These are phyloP conservation scores for Halcyon badia DNA, from an alignment of 2,797 vertebrate species.

Conservation along the genomic window DNA sequence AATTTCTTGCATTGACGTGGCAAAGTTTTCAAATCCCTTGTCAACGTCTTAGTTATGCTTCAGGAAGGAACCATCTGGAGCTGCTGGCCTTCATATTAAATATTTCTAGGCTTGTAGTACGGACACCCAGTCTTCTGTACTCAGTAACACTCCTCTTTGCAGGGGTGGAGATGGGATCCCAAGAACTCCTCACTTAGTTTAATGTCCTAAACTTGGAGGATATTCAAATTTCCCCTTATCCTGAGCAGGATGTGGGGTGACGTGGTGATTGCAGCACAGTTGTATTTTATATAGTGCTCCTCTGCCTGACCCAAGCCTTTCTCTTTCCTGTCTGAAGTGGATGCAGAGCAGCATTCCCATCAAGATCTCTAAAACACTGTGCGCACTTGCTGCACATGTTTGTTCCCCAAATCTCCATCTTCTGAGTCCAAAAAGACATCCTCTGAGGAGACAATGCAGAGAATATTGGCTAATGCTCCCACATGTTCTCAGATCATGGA, in stretches of 20 bases:
- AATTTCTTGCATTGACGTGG: constrained; percentile 25
- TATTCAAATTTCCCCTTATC: neutral
- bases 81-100: neutral
- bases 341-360: neutral
- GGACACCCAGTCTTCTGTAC: neutral
- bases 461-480: neutral
- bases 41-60: constrained; percentile 64
- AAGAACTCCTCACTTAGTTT: neutral
- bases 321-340: neutral
- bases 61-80: constrained; percentile 33
- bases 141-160: neutral
- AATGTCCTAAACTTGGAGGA: neutral
- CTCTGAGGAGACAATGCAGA: neutral
- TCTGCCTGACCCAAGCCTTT: neutral
- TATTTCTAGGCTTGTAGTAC: neutral
- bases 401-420: neutral
- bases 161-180: neutral
- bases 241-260: neutral
- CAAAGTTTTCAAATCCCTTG: constrained; percentile 64
- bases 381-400: accelerated
- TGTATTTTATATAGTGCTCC: neutral
- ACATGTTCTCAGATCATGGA: neutral
- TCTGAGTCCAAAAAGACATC: neutral
- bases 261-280: neutral
- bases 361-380: neutral